Percentiles rank a stretch among this genome's conserved stretches.
Evolutionary conservation across 2,113 vertebrate genomes (phyloP).

Genomic region (Pholis gunnellus): DNA sequence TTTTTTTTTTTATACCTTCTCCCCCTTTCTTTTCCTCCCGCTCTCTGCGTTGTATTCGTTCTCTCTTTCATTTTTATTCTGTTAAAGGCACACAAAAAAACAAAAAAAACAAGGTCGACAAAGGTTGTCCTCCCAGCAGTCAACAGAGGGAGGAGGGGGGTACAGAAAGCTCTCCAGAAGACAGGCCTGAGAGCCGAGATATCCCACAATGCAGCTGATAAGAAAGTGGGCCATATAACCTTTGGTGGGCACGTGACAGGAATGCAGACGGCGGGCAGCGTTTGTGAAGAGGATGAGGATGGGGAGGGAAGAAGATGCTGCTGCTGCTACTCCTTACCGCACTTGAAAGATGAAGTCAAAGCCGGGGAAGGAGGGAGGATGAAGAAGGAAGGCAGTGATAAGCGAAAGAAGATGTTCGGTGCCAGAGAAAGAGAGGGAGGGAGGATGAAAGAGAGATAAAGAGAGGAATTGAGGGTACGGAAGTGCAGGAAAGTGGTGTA

Average conservation of each 20-base stretch:
- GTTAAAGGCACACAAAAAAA: conserved; percentile 70
- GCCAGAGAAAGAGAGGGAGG: conserved; percentile 51
- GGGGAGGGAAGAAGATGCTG: conserved; percentile 62
- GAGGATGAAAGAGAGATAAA: conserved; percentile 58
- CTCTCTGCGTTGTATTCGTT: conserved; percentile 67
- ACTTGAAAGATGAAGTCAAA: conserved; percentile 84
- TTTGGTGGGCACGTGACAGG: conserved; percentile 84
- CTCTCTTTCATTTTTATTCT: conserved; percentile 80
- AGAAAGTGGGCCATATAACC: conserved; percentile 86
- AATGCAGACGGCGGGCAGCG: conserved; percentile 83
- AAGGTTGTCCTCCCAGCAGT: conserved; percentile 78
- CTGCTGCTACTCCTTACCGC: conserved; percentile 49
- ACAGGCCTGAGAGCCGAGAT: conserved; percentile 77
- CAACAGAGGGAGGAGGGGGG: conserved; percentile 75
- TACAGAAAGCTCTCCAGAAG: conserved; percentile 80
- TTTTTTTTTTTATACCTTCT: conserved; percentile 49
- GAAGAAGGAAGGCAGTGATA: conserved; percentile 74
- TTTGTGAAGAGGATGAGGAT: conserved; percentile 66
- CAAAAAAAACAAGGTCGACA: conserved; percentile 78
- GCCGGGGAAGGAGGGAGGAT: conserved; percentile 65
- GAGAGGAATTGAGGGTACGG: conserved; percentile 46
- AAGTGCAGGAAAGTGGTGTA: conserved; percentile 17
- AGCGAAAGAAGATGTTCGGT: conserved; percentile 79
- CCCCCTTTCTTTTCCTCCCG: conserved; percentile 57
- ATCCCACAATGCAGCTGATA: conserved; percentile 90